These are phyloP conservation scores for Porites australiensis DNA, from an alignment of 64 coral and sea anemone species.

Conservation along the genomic window DNA sequence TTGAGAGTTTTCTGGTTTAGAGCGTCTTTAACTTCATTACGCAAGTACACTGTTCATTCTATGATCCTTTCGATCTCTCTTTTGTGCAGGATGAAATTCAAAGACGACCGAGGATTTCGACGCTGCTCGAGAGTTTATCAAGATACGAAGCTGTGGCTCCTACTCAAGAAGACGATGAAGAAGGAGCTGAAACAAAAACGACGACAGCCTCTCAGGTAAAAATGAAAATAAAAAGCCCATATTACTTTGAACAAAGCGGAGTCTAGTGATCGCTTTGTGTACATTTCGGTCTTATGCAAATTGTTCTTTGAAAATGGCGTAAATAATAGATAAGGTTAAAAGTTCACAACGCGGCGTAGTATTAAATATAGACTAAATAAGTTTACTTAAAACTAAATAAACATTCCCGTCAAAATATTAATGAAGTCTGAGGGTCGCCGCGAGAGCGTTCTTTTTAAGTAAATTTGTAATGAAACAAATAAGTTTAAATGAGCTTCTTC, in stretches of 20 bases:
- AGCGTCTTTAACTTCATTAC: neutral
- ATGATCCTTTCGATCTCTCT: slow-evolving; percentile 6
- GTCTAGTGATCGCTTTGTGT: neutral
- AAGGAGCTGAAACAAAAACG: slow-evolving; percentile 52
- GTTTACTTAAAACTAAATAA: too few relatives aligned
- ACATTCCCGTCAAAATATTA: too few relatives aligned
- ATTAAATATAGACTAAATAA: neutral
- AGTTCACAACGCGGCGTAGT: neutral
- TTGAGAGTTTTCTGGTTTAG: neutral
- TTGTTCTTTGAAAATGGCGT: neutral
- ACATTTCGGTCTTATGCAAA: slow-evolving; percentile 6
- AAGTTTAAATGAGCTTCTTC: too few relatives aligned
- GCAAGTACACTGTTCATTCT: slow-evolving; percentile 10
- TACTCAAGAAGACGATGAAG: slow-evolving; percentile 69
- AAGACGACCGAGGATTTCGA: slow-evolving; percentile 82
- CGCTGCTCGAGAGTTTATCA: slow-evolving; percentile 74
- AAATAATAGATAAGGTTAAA: slow-evolving; percentile 13
- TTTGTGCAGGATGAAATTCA: slow-evolving; percentile 88
- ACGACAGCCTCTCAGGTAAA: slow-evolving; percentile 45
- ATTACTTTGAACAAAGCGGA: neutral
- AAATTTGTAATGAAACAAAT: too few relatives aligned
- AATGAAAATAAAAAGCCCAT: neutral
- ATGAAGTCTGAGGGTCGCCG: too few relatives aligned
- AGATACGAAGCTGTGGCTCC: slow-evolving; percentile 88
- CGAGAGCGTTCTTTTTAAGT: too few relatives aligned